Conservation (phyloP, 2,888 invertebrate species). For the Stomorhina lunata region DNA sequence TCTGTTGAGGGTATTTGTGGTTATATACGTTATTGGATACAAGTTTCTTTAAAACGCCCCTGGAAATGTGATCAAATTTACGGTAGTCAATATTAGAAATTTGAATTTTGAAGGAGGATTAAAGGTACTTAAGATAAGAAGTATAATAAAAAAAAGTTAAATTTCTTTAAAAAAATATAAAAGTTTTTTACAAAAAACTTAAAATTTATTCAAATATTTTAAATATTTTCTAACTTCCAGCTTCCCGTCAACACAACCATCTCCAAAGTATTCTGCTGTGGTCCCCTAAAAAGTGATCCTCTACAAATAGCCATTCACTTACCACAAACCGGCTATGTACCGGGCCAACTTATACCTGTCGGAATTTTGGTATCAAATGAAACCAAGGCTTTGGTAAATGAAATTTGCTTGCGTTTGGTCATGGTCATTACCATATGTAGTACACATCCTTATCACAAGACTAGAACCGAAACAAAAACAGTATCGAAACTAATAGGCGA, state of each 20-base stretch:
- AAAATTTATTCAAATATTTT: constrained; percentile 56
- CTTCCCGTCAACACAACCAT: constrained; percentile 71
- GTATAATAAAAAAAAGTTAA: too few species aligned
- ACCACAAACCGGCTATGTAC: constrained; percentile 76
- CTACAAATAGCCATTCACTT: constrained; percentile 71
- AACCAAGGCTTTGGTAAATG: constrained; percentile 80
- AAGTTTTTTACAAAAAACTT: too few species aligned
- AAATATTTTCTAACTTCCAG: constrained; percentile 65
- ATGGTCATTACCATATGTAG: constrained; percentile 74
- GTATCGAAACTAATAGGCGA: constrained; percentile 71
- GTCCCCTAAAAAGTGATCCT: constrained; percentile 73
- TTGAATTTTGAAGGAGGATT: not conserved
- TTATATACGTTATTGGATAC: constrained; percentile 81
- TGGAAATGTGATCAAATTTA: constrained; percentile 88
- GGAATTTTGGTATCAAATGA: constrained; percentile 82
- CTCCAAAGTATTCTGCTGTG: constrained; percentile 73
- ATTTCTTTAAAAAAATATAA: too few species aligned
- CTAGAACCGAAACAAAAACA: constrained; percentile 70
- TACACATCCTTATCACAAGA: constrained; percentile 65
- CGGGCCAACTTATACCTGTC: constrained; percentile 75
- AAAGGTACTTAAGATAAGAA: too few species aligned
- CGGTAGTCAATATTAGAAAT: constrained; percentile 84
- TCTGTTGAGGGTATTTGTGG: constrained; percentile 81
- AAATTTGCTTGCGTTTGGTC: constrained; percentile 70
- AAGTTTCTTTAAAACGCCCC: constrained; percentile 89